phyloP scores from a whole-genome alignment of 2,113 vertebrate genomes.

The Dermatemys mawii region DNA sequence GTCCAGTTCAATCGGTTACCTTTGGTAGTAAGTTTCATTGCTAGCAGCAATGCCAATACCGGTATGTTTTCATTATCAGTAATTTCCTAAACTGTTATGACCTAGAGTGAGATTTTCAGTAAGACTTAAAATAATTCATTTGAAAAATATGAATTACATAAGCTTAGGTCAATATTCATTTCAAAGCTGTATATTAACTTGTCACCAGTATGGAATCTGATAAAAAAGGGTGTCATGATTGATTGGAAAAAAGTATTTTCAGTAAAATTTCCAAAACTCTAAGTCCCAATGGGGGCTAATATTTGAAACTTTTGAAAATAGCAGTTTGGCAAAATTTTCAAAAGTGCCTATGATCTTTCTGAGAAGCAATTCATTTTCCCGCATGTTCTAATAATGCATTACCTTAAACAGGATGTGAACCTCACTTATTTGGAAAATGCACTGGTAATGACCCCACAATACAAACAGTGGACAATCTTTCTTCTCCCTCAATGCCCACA shows the following conservation, averaged over 20 bases:
- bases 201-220: background rate
- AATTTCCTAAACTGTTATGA: background rate
- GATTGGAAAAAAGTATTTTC: background rate
- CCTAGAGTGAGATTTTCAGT: background rate
- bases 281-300: background rate
- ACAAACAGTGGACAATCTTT: background rate
- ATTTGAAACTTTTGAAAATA: background rate
- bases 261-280: background rate
- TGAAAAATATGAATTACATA: background rate
- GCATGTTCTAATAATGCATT: background rate
- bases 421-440: background rate
- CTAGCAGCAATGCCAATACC: slow-evolving; percentile 94
- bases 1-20: slow-evolving; percentile 97
- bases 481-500: background rate
- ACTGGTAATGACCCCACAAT: rapidly evolving
- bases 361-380: background rate
- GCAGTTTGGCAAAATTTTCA: background rate
- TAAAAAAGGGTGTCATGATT: rapidly evolving
- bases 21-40: slow-evolving; percentile 97
- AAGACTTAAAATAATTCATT: background rate
- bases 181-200: background rate
- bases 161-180: background rate
- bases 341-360: background rate
- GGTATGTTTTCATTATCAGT: slow-evolving; percentile 75
- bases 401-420: background rate